Conservation (phyloP, 2,113 vertebrate genomes). For the Podiceps cristatus region DNA sequence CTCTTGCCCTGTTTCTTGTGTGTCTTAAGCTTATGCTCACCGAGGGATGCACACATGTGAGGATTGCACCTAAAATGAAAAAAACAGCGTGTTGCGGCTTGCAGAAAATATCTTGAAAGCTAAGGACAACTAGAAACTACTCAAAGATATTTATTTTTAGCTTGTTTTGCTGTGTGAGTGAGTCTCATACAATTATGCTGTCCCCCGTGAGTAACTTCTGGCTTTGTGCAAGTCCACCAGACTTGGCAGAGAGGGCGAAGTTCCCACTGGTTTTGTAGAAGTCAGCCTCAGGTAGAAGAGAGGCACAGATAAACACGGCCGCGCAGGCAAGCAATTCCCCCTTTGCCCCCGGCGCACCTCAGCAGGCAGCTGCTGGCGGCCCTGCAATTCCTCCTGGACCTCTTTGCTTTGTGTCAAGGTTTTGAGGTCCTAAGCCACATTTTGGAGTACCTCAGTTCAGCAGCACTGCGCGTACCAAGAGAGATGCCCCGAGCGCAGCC, state of each 20-base stretch:
- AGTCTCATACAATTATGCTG: neutral
- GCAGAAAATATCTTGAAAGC: neutral
- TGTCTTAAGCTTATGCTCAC: neutral
- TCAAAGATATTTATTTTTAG: neutral
- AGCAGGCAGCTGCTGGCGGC: neutral
- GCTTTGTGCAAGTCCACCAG: neutral
- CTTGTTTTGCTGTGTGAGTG: neutral
- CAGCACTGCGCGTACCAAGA: neutral
- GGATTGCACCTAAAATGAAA: neutral
- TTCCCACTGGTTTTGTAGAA: neutral
- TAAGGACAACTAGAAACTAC: neutral
- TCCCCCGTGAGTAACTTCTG: neutral
- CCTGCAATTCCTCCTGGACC: neutral
- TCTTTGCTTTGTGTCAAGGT: neutral
- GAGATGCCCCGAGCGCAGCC: rapidly evolving
- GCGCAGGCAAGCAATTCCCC: rapidly evolving
- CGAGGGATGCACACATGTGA: neutral
- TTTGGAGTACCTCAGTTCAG: neutral
- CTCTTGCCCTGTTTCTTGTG: neutral
- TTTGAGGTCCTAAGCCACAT: neutral
- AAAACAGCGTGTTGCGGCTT: neutral
- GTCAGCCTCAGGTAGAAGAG: neutral
- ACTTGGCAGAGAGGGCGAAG: neutral
- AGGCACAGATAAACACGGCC: rapidly evolving
- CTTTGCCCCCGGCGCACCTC: neutral